Evolutionary conservation across 2,888 invertebrate species (phyloP).

Genomic region (Geotrupes spiniger): DNA sequence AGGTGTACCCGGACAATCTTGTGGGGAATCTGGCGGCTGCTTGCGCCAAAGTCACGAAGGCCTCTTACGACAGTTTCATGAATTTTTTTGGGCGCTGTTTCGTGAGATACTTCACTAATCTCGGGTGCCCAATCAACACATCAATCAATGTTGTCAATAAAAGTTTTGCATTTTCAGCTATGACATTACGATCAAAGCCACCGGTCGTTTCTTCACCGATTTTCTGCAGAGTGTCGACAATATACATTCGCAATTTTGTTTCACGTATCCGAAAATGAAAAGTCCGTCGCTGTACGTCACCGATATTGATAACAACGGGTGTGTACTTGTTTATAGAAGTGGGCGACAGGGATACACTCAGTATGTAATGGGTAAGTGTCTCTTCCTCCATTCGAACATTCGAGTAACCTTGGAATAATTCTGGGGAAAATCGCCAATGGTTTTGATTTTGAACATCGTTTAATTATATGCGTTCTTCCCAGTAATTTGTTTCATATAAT

Average conservation of each 20-base stretch:
- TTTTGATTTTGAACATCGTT: too few species aligned
- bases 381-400: too few species aligned
- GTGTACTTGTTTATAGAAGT: slow-evolving; percentile 82
- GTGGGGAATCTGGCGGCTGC: slow-evolving; percentile 78
- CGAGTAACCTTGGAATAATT: too few species aligned
- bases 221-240: slow-evolving; percentile 90
- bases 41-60: slow-evolving; percentile 60
- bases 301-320: slow-evolving; percentile 78
- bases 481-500: too few species aligned
- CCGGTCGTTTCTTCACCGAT: slow-evolving; percentile 86
- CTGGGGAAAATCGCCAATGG: too few species aligned
- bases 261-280: slow-evolving; percentile 91
- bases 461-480: too few species aligned
- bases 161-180: slow-evolving; percentile 56
- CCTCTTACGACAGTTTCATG: slow-evolving; percentile 76
- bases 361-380: slow-evolving; percentile 81
- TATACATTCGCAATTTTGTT: slow-evolving; percentile 87
- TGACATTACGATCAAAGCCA: slow-evolving; percentile 81
- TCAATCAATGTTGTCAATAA: background rate
- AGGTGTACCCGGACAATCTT: slow-evolving; percentile 77
- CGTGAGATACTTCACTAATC: slow-evolving; percentile 84
- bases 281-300: slow-evolving; percentile 92
- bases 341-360: slow-evolving; percentile 77
- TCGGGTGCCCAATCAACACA: slow-evolving; percentile 58
- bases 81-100: slow-evolving; percentile 87